Conservation (phyloP, 1,140 invertebrate species). For the Drosophila seguyi region DNA sequence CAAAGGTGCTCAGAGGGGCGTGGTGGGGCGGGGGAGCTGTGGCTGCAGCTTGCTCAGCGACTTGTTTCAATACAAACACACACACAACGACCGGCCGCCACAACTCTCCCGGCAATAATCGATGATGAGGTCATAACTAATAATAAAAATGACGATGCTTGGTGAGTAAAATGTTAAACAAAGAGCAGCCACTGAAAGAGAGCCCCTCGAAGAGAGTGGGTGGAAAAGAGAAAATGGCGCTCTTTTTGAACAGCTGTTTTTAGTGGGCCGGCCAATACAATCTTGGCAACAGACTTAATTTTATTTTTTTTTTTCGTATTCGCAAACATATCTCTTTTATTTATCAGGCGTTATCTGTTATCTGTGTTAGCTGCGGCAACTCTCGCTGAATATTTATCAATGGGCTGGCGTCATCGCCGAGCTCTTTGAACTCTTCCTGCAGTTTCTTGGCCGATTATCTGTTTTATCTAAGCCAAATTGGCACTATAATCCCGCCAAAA, state of each 20-base stretch:
- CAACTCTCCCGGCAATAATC: constrained; percentile 75
- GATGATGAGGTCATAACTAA: constrained; percentile 85
- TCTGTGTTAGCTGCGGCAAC: constrained; percentile 42
- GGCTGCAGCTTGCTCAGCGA: constrained; percentile 54
- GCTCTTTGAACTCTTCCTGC: constrained; percentile 56
- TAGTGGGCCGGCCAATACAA: constrained; percentile 63
- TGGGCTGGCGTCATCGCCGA: constrained; percentile 52
- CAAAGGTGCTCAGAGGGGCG: constrained; percentile 26
- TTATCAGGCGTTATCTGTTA: constrained; percentile 28
- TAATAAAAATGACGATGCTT: constrained; percentile 84
- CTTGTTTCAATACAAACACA: constrained; percentile 75
- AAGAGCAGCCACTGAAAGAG: constrained; percentile 49
- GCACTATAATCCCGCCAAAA: neutral
- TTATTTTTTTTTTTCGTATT: neutral
- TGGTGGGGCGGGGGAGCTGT: constrained; percentile 14
- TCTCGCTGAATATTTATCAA: constrained; percentile 57
- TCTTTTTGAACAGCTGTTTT: constrained; percentile 64
- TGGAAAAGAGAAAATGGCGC: constrained; percentile 13
- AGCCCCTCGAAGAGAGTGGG: neutral
- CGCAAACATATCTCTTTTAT: constrained; percentile 20
- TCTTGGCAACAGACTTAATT: constrained; percentile 21
- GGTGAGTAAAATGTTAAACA: constrained; percentile 49
- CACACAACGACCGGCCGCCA: constrained; percentile 5
- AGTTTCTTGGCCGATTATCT: constrained; percentile 15
- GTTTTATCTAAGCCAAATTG: constrained; percentile 4